Conservation (phyloP, 2,797 vertebrate species). For the Pangasius larnaudii region DNA sequence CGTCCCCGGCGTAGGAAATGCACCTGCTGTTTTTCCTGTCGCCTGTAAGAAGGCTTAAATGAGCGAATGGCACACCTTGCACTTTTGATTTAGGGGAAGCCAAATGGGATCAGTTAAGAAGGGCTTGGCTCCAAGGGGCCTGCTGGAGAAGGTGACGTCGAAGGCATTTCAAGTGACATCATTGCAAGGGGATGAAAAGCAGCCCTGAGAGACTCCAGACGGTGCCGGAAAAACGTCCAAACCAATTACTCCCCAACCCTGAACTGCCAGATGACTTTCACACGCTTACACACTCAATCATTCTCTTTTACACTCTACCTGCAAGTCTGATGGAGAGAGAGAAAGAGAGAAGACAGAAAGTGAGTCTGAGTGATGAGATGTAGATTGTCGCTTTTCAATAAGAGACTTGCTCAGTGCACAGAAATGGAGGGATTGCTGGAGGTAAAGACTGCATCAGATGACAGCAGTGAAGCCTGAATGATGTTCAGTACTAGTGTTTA, state of each 20-base stretch:
- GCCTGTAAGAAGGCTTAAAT: conserved; percentile 33
- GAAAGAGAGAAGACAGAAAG: conserved; percentile 8
- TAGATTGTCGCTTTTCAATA: conserved; percentile 22
- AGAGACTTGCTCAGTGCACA: conserved; percentile 9
- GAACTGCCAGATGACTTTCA: conserved; percentile 58
- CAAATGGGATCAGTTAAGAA: conserved; percentile 2
- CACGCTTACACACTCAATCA: conserved; percentile 49
- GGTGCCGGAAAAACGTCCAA: conserved; percentile 60
- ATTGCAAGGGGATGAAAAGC: conserved; percentile 30
- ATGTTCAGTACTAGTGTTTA: conserved; percentile 6
- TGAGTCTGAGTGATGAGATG: conserved; percentile 30
- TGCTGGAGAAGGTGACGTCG: conserved; percentile 30
- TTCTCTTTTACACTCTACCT: conserved; percentile 56
- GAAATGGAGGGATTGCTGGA: conserved; percentile 8
- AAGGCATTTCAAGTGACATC: conserved; percentile 22
- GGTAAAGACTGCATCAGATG: conserved; percentile 21
- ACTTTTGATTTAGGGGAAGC: conserved; percentile 34
- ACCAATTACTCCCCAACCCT: conserved; percentile 67
- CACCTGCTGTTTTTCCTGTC: conserved; percentile 68
- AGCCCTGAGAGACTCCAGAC: conserved; percentile 46
- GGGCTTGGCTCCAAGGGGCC: not conserved
- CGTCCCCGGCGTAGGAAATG: conserved; percentile 64
- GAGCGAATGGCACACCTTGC: conserved; percentile 37
- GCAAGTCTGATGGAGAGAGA: not conserved
- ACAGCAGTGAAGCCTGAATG: conserved; percentile 13